Conservation (phyloP, 2,888 invertebrate species). For the Hypercompe scribonia region DNA sequence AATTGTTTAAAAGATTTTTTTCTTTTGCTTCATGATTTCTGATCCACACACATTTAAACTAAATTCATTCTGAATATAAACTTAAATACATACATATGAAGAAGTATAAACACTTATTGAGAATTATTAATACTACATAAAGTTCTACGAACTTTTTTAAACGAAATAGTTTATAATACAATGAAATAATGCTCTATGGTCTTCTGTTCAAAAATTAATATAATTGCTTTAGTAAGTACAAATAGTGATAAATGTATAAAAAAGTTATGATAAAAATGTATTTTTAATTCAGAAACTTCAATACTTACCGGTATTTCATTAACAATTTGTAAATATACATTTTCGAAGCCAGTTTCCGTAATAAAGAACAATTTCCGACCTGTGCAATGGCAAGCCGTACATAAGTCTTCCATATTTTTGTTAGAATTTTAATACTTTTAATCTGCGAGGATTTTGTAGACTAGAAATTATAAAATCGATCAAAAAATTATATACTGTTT, state of each 20-base stretch:
- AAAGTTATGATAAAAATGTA: neutral
- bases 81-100: neutral
- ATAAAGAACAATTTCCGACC: constrained; percentile 69
- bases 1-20: neutral
- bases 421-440: constrained; percentile 17
- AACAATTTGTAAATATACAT: constrained; percentile 71
- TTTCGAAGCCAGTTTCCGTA: constrained; percentile 63
- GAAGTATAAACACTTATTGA: neutral
- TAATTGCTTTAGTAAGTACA: neutral
- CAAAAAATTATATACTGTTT: constrained; percentile 9
- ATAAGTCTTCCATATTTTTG: constrained; percentile 79
- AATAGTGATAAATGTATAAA: neutral
- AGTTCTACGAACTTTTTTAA: neutral
- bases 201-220: neutral
- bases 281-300: neutral
- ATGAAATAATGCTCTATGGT: neutral
- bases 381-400: constrained; percentile 68
- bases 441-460: neutral
- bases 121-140: neutral
- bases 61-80: neutral
- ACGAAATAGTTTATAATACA: neutral
- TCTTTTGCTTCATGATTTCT: neutral
- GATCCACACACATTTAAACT: neutral
- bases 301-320: constrained; percentile 74
- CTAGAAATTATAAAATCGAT: constrained; percentile 8